Base-by-base conservation (phyloP, 2,113 vertebrate species). In the Arenaria interpres region DNA sequence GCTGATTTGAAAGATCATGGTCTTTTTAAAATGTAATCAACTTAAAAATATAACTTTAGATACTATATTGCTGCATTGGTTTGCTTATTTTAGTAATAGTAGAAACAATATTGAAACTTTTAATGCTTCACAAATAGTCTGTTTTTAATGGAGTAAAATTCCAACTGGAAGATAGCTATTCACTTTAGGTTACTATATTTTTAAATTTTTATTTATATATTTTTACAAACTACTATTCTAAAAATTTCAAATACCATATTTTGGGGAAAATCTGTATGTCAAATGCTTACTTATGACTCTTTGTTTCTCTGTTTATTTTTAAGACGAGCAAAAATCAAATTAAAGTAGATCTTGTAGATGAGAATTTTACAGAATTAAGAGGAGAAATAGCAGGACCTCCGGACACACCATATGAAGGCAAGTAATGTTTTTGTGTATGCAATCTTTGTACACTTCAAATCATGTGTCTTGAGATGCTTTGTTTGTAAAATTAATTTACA, bases 271-370 rank as follows among this genome's bases (percentile, higher is more conserved):
- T 74, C 39, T 89, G 53, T 95, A 32, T 94, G 64, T 95, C 24
- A 64, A 77, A 86, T 95, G 56, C 82, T 93, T 95, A 95, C 93
- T 97, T 77, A 96, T 15, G 39, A 92, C 53, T 93, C 97, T 98
- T 98, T 97, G 92, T 94, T 98, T 97, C 97, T 98, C 97, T 97
- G 96, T 97, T 96, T 98, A 91, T 98, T 97, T 97, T 97, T 96
- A 98, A 99, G 99, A 99, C 99, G 74, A 99, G 99, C 99, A 99
- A 99, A 99, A 99, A 99, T 98, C 99, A 99, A 98, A 99, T 99
- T 93, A 99, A 99, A 99, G 99, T 99, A 98, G 99, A 99, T 97
- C 98, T 99, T 98, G 99, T 99, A 98, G 99, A 99, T 98, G 99
- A 99, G 93, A 99, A 99, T 98, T 99, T 99, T 98, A 99, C 99